Base-by-base conservation (phyloP, 2,113 vertebrate species). In the Terrapene triunguis region DNA sequence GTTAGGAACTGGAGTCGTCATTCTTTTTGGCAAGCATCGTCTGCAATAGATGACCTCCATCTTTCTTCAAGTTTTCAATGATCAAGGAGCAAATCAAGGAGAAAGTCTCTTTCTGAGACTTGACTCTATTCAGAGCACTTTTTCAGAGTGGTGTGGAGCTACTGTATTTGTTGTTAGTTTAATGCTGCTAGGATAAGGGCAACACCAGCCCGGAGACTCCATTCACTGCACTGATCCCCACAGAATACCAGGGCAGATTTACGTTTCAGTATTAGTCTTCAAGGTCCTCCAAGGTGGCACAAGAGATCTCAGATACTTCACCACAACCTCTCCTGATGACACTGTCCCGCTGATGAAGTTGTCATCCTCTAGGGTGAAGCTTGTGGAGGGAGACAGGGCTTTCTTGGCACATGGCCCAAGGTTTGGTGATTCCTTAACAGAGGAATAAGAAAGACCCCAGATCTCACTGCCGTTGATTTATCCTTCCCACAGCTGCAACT, bases 1-100 rank as follows among this genome's bases (percentile, higher is more conserved):
- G 93, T 96, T 96, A 97, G 93, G 95, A 96, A 80, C 90, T 50
- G 95, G 96, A 57, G 96, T 88, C 93, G 96, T 25, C 88, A 17
- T 95, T 92, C 78, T 89, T 95, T 89, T 95, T 97, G 96, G 96
- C 96, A 96, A 87, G n/a, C 62, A 19, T 10, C 35, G 13, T 82
- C 95, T 74, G 72, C 38, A 74, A 42, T 42, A 42, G 38, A 42
- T 42, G 10, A 74, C 38, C 72, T 74, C 62, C 72, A 74, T 74
- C 38, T 96, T 96, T 93, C 96, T 94, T 38, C 55, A 57, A 57
- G 14, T 35, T 65, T 65, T 65, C 62, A 65, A 13, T 14, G 62
- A 35, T 65, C 62, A 65, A 35, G 62, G 62, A 65, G 62, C 62
- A 35, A n/a, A 65, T 35, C 6, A 88, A 95, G 95, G 96, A 53